Base-by-base conservation (phyloP, 1,140 invertebrate species). In the Augochlora pura region DNA sequence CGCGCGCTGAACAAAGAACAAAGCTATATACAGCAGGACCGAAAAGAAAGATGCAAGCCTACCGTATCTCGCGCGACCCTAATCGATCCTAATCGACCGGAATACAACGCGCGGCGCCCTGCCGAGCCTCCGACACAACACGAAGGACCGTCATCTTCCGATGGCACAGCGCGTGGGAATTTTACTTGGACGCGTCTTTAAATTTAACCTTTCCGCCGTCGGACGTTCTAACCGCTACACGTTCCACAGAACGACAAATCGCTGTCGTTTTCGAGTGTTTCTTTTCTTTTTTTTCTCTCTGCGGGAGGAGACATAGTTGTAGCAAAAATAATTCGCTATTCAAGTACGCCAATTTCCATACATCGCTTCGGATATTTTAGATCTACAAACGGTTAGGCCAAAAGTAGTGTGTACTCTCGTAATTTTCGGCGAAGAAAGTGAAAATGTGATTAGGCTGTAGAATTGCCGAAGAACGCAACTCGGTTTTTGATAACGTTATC, bases 161-260 rank as follows among this genome's bases (percentile, higher is more conserved):
- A 71, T 81, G 74, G 69, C 72, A 78, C 77, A 82, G 74, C 70
- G 76, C 79, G 75, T 68, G 69, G 67, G 73, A 54, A 57, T 59
- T 67, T 71, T 42, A 39, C 18, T 82, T 64, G 39, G 68, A 74
- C 16, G 46, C 16, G 14, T 39, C 76, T 85, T 87, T 85, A 86
- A 52, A 85, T 86, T 86, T 85, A 85, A 87, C 74, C 85, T 77
- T 87, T 87, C 77, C 73, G 65, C 32, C 76, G 54, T 66, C 82
- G 68, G 8, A 57, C 80, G 49, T 18, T 74, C 66, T 71, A 71
- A 74, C 59, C 73, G 57, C 23, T 0, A 49, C 16, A n/a, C 39
- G 21, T 32, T 62, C 14, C 42, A n/a, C n/a, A 18, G 68, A 23
- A 42, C 18, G 27, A 66, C 74, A 63, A 62, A 7, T 65, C 32